A percentile compares a stretch with the other conserved stretches of the same genome.
Evolutionary conservation across 1,140 invertebrate species (phyloP).

Genomic region (Camponotus pennsylvanicus): DNA sequence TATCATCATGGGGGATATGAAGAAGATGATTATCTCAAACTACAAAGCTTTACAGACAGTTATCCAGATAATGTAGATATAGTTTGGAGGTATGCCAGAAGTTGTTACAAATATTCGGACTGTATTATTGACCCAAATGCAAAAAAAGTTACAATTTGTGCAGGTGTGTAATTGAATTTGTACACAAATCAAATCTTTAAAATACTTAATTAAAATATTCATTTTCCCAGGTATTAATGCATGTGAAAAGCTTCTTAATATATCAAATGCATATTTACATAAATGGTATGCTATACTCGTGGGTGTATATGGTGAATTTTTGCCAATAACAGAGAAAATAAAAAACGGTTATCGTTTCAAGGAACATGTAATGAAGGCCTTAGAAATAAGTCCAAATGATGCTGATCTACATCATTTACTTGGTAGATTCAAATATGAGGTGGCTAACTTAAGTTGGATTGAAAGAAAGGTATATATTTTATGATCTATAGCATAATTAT

Average conservation of each 20-base stretch:
- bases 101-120: slow-evolving; percentile 87
- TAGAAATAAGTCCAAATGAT: slow-evolving; percentile 90
- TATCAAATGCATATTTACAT: slow-evolving; percentile 88
- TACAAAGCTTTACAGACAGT: slow-evolving; percentile 81
- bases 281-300: slow-evolving; percentile 94
- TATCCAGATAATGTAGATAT: slow-evolving; percentile 86
- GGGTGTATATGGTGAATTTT: slow-evolving; percentile 88
- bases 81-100: slow-evolving; percentile 91
- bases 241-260: slow-evolving; percentile 88
- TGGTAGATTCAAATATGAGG: slow-evolving; percentile 90
- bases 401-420: slow-evolving; percentile 90
- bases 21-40: slow-evolving; percentile 77
- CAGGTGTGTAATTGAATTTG: slow-evolving; percentile 84
- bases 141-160: slow-evolving; percentile 86
- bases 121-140: slow-evolving; percentile 84
- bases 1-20: slow-evolving; percentile 60
- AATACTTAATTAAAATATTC: not conserved
- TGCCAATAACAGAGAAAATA: slow-evolving; percentile 90
- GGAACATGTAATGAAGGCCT: slow-evolving; percentile 90
- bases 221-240: slow-evolving; percentile 84
- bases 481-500: not conserved
- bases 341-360: slow-evolving; percentile 90
- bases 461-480: slow-evolving; percentile 88
- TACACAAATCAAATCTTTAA: not conserved
- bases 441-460: slow-evolving; percentile 89